Evolutionary conservation across 2,113 vertebrate species (phyloP).

Genomic region (Proteles cristata): DNA sequence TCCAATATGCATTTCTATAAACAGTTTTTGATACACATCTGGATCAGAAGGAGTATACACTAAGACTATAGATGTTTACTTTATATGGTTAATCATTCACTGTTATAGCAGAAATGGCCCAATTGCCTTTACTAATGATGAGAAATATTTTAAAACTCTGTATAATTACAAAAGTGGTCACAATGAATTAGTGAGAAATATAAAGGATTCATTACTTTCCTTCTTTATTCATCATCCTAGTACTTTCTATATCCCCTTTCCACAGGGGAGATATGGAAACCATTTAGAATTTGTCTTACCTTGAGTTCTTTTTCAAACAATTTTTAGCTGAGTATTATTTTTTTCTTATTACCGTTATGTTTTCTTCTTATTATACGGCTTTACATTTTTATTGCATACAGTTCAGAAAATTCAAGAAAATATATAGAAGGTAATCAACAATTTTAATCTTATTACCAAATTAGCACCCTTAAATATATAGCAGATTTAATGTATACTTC

Average conservation of each 20-base stretch:
- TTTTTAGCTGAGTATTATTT: not conserved
- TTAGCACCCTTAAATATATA: not conserved
- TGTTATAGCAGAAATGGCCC: not conserved
- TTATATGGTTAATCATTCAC: not conserved
- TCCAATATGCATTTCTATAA: conserved; percentile 57
- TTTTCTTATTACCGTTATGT: not conserved
- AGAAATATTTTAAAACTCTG: not conserved
- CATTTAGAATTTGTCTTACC: not conserved
- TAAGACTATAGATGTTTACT: conserved; percentile 53
- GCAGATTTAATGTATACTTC: not conserved
- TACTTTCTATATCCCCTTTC: not conserved
- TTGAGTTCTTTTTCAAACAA: not conserved
- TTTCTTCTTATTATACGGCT: not conserved
- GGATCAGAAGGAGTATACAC: not conserved
- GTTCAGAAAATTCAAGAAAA: not conserved
- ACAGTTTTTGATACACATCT: conserved; percentile 45
- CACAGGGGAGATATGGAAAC: not conserved
- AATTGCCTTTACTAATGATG: conserved; percentile 12
- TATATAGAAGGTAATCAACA: not conserved
- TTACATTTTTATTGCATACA: conserved; percentile 24
- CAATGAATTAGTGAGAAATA: not conserved
- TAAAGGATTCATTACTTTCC: conserved; percentile 19
- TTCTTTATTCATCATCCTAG: not conserved
- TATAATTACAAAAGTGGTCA: not conserved
- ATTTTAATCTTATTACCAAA: not conserved